phyloP scores from a whole-genome alignment of 2,888 invertebrate species.

The Phasia obesa region DNA sequence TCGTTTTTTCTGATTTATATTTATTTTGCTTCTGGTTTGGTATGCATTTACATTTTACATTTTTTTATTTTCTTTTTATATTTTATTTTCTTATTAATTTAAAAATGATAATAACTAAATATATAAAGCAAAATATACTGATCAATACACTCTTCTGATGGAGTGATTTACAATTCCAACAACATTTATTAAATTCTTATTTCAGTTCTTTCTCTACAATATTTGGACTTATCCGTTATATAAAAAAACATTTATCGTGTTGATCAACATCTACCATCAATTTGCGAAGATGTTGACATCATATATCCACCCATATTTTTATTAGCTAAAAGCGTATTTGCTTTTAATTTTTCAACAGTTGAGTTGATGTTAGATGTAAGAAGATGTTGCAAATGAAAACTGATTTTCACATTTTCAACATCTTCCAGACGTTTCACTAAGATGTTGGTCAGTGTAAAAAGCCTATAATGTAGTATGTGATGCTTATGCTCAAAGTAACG shows the following conservation, averaged over 20 bases:
- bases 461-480: not conserved
- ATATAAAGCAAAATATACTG: conserved; percentile 33
- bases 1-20: conserved; percentile 22
- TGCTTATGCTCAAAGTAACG: conserved; percentile 19
- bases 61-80: conserved; percentile 21
- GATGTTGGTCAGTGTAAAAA: not conserved
- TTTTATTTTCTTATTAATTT: conserved; percentile 33
- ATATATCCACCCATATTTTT: too few relatives aligned
- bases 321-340: too few relatives aligned
- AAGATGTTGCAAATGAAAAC: too few relatives aligned
- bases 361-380: conserved; percentile 23
- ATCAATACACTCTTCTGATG: conserved; percentile 19
- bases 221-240: conserved; percentile 8
- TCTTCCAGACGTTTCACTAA: too few relatives aligned
- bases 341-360: too few relatives aligned
- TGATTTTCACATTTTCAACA: too few relatives aligned
- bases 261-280: not conserved
- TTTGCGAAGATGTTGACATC: too few relatives aligned
- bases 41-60: conserved; percentile 19
- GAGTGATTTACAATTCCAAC: conserved; percentile 28
- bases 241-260: conserved; percentile 17
- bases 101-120: conserved; percentile 17
- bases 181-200: conserved; percentile 30
- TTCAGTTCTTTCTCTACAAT: conserved; percentile 20
- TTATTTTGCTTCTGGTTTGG: conserved; percentile 7